phyloP scores from a whole-genome alignment of 2,888 invertebrate genomes.

The Timema podura region DNA sequence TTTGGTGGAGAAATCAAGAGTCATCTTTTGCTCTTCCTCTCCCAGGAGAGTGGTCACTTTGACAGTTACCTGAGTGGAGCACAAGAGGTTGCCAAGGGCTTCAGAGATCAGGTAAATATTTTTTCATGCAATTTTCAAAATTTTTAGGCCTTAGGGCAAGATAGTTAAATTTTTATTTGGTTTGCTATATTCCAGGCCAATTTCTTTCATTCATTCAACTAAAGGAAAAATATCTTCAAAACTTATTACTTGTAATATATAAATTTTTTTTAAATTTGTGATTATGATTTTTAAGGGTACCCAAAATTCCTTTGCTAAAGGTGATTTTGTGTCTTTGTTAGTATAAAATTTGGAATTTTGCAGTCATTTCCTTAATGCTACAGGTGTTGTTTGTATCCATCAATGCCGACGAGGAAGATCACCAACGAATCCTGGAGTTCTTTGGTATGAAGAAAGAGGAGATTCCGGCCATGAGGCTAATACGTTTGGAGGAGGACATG shows the following conservation, averaged over 20 bases:
- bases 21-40: conserved; percentile 92
- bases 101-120: conserved; percentile 69
- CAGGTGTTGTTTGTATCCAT: conserved; percentile 91
- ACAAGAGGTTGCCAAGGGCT: conserved; percentile 79
- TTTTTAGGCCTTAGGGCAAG: no score
- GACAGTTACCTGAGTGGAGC: conserved; percentile 74
- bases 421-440: conserved; percentile 97
- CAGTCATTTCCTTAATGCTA: no score
- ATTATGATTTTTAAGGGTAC: no score
- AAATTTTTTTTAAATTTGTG: no score
- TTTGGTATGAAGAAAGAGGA: conserved; percentile 97
- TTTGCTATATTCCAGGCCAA: no score
- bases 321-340: no score
- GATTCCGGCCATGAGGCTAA: conserved; percentile 84
- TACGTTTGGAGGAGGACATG: conserved; percentile 95
- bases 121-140: no score
- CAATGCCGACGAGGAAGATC: conserved; percentile 92
- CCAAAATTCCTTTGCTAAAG: no score
- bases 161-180: no score
- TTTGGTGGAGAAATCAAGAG: conserved; percentile 98
- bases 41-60: conserved; percentile 82
- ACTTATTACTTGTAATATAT: background rate
- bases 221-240: background rate
- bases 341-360: no score
- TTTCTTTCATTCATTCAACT: background rate